Conservation (phyloP, 2,797 vertebrate species). For the Coranthus polyacanthus region DNA sequence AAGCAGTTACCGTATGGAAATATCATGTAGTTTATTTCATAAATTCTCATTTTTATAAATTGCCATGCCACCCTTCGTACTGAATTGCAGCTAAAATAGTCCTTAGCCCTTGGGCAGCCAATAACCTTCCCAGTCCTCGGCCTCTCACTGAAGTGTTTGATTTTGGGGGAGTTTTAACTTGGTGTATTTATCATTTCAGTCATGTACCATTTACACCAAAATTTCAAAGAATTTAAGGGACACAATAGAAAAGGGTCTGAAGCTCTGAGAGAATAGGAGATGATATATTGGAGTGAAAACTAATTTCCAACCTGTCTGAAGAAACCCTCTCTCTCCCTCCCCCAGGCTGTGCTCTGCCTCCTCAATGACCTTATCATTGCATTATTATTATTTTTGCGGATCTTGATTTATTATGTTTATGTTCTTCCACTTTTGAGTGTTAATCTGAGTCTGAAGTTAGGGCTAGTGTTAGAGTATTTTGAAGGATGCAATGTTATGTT, state of each 20-base stretch:
- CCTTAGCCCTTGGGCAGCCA: slow-evolving; percentile 67
- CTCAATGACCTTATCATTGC: slow-evolving; percentile 78
- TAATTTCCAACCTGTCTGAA: slow-evolving; percentile 84
- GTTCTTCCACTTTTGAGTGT: slow-evolving; percentile 67
- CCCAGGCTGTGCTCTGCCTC: slow-evolving; percentile 68
- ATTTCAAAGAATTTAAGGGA: slow-evolving; percentile 72
- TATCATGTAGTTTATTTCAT: slow-evolving; percentile 52
- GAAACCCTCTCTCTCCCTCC: slow-evolving; percentile 64
- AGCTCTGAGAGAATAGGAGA: slow-evolving; percentile 79
- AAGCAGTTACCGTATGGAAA: slow-evolving; percentile 34
- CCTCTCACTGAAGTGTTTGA: slow-evolving; percentile 71
- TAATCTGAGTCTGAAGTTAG: slow-evolving; percentile 63
- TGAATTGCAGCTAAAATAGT: slow-evolving; percentile 67
- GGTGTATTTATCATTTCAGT: slow-evolving; percentile 82
- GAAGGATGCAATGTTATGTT: slow-evolving; percentile 54
- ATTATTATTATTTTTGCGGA: slow-evolving; percentile 82
- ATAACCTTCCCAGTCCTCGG: slow-evolving; percentile 64
- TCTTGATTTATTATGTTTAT: slow-evolving; percentile 83
- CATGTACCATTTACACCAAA: slow-evolving; percentile 76
- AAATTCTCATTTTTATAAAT: slow-evolving; percentile 66
- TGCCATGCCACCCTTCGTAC: slow-evolving; percentile 63
- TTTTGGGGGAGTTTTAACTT: slow-evolving; percentile 72
- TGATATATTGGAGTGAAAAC: slow-evolving; percentile 86
- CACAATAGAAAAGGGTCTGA: slow-evolving; percentile 68
- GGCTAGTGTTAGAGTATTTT: slow-evolving; percentile 55